Base-by-base conservation (phyloP, 2,797 vertebrate species). In the Miichthys miiuy region DNA sequence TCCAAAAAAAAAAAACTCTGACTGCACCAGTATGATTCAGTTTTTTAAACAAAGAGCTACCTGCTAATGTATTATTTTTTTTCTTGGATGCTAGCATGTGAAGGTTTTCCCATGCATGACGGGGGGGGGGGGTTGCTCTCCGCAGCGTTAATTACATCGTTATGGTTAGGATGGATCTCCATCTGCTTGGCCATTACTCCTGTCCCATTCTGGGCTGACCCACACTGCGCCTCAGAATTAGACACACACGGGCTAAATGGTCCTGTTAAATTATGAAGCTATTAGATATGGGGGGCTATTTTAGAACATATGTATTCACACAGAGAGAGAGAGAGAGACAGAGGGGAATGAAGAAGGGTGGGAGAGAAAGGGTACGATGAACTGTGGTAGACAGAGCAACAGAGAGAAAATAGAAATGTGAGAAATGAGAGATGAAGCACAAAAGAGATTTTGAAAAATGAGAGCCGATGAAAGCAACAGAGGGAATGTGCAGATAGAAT, bases 111-210 rank as follows among this genome's bases (percentile, higher is more conserved):
- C 87, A 57, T 87, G 77, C 87, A 60, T 88, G 91, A 77, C 69
- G 60, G 60, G 84, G 84, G 84, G 60, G 60, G 84, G 84, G 84
- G 86, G 74, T 13, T 17, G 82, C 88, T 93, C 91, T 91, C 84
- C 21, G 30, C 84, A 61, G 87, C 55, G 87, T 94, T 96, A 96
- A 95, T 95, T 92, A 93, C 91, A 92, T 94, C 93, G 93, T 96
- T 95, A 95, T 79, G 87, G 90, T 80, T 65, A 55, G 88, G 93
- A 94, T 93, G 91, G 91, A 93, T 95, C 93, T 95, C 93, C 93
- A 92, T 95, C 93, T 94, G 94, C 85, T 87, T 60, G 77, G 86
- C 91, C 90, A 93, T 95, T 93, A 93, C 91, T 93, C 81, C 89
- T 80, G 90, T 86, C 87, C 88, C 89, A 83, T 92, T 92, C 88